phyloP scores from a whole-genome alignment of 1,140 invertebrate genomes.

The Trichonephila clavata region DNA sequence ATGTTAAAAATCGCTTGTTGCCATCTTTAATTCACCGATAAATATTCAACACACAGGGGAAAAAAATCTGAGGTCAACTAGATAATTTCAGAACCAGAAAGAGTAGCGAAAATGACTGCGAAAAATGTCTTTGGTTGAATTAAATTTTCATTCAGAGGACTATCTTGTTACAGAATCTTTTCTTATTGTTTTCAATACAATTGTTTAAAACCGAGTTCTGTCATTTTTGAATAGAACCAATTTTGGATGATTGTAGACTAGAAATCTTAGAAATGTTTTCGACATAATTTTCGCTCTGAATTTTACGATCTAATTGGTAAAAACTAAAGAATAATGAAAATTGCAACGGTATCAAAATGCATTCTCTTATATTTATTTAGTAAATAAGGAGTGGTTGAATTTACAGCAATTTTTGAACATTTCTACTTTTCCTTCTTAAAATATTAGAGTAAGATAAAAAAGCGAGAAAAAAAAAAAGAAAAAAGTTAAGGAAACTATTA shows the following conservation, averaged over 20 bases:
- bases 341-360: neutral
- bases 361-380: neutral
- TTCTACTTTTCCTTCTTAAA: neutral
- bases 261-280: neutral
- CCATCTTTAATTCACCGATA: neutral
- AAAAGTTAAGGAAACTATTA: neutral
- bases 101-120: neutral
- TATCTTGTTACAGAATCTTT: slow-evolving; percentile 15
- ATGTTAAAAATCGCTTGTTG: neutral
- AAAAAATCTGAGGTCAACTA: neutral
- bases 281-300: slow-evolving; percentile 6
- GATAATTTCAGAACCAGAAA: neutral
- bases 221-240: slow-evolving; percentile 13
- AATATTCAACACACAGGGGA: neutral
- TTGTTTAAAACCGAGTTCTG: neutral
- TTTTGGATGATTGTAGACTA: neutral
- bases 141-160: neutral
- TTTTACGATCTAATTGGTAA: slow-evolving; percentile 26
- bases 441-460: neutral
- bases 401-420: neutral
- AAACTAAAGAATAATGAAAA: neutral
- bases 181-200: neutral
- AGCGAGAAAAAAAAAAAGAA: neutral
- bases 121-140: neutral
- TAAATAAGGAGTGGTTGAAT: neutral